phyloP scores from a whole-genome alignment of 2,888 invertebrate species.

The Noctua janthe region DNA sequence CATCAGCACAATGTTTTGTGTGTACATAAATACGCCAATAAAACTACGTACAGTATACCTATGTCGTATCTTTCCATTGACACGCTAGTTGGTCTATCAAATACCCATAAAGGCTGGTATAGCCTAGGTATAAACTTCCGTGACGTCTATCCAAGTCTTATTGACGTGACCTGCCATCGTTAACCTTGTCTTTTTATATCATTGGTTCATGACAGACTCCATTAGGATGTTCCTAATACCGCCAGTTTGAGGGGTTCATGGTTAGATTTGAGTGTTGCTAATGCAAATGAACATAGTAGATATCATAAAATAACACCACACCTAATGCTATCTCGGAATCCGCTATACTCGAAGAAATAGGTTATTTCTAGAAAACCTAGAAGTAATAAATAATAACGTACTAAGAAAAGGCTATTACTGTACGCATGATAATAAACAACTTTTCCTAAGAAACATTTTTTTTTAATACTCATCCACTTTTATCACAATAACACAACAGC shows the following conservation, averaged over 20 bases:
- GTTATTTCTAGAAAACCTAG: too few relatives aligned
- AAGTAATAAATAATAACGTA: too few relatives aligned
- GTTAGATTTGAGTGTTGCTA: background rate
- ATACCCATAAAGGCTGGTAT: background rate
- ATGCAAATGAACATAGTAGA: too few relatives aligned
- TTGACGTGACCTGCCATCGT: slow-evolving; percentile 32
- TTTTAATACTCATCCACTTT: too few relatives aligned
- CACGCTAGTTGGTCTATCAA: slow-evolving; percentile 8
- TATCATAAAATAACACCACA: too few relatives aligned
- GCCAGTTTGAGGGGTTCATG: background rate
- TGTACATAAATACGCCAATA: background rate
- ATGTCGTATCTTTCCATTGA: background rate
- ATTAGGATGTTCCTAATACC: slow-evolving; percentile 13
- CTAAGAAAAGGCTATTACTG: too few relatives aligned
- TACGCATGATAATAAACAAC: too few relatives aligned
- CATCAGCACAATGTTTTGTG: background rate
- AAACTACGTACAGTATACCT: background rate
- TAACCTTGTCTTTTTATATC: slow-evolving; percentile 28
- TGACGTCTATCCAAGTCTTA: slow-evolving; percentile 29
- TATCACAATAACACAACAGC: too few relatives aligned
- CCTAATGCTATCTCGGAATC: background rate
- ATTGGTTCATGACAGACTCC: slow-evolving; percentile 2
- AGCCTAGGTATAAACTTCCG: slow-evolving; percentile 2
- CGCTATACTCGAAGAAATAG: background rate
- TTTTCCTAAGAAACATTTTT: too few relatives aligned